Evolutionary conservation across 2,113 vertebrate genomes (phyloP).

Genomic region (Syrrhaptes paradoxus): DNA sequence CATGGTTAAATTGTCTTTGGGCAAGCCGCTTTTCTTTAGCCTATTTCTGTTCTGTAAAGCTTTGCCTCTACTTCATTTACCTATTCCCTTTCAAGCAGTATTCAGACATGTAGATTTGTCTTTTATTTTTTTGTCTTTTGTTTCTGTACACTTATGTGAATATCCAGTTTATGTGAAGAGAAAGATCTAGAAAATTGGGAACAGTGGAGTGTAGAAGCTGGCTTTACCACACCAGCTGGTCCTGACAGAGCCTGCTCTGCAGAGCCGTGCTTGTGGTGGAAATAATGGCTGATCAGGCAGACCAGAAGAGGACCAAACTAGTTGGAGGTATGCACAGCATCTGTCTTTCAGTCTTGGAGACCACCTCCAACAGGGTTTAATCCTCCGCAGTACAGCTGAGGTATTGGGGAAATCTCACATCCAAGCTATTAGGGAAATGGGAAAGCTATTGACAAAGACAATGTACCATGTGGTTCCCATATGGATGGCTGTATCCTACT

Average conservation of each 20-base stretch:
- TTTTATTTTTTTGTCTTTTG: not conserved
- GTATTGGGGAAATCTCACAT: not conserved
- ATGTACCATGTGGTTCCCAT: not conserved
- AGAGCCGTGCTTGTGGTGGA: not conserved
- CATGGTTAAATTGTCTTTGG: not conserved
- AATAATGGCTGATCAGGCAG: not conserved
- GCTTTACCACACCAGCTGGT: not conserved
- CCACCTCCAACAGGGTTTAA: not conserved
- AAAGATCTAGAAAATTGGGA: not conserved
- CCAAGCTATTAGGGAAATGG: not conserved
- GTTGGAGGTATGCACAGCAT: not conserved
- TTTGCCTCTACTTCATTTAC: not conserved
- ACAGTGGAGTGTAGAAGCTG: not conserved
- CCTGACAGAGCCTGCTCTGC: not conserved
- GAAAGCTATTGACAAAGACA: not conserved
- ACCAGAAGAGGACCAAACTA: not conserved
- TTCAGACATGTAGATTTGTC: not conserved
- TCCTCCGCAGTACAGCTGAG: not conserved
- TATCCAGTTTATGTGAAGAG: not conserved
- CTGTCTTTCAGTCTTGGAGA: not conserved
- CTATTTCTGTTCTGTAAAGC: not conserved
- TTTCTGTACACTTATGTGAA: not conserved
- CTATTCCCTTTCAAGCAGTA: not conserved
- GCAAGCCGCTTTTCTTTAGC: not conserved
- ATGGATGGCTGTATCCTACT: not conserved